These are phyloP conservation scores for Ammodytes dubius DNA, from an alignment of 2,113 vertebrate genomes.

Conservation along the genomic window DNA sequence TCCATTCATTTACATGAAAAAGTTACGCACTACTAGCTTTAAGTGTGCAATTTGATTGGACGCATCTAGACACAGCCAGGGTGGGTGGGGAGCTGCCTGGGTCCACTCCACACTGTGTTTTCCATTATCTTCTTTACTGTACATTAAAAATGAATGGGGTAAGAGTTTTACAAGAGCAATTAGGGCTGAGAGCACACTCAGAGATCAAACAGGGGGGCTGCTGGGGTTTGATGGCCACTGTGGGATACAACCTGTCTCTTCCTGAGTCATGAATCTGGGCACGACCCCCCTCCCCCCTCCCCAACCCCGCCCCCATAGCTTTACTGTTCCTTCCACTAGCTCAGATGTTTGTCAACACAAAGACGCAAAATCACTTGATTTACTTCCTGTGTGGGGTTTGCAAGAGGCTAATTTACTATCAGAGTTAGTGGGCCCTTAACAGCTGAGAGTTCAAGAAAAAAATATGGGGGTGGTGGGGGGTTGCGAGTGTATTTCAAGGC, in stretches of 20 bases:
- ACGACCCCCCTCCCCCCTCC: not conserved
- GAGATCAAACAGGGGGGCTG: slow-evolving; percentile 66
- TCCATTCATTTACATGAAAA: too few relatives aligned
- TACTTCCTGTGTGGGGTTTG: not conserved
- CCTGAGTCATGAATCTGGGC: slow-evolving; percentile 61
- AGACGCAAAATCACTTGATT: slow-evolving; percentile 5
- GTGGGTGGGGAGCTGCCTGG: slow-evolving; percentile 5
- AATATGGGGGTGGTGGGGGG: slow-evolving; percentile 4
- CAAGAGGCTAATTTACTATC: slow-evolving; percentile 25
- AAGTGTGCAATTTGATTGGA: slow-evolving; percentile 63
- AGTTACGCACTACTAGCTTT: too few relatives aligned
- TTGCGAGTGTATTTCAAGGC: slow-evolving; percentile 42
- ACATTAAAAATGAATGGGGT: slow-evolving; percentile 85
- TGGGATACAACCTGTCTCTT: slow-evolving; percentile 63
- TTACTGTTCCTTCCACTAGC: not conserved
- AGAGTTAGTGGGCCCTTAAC: slow-evolving; percentile 27
- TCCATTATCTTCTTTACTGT: slow-evolving; percentile 84
- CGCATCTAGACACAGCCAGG: slow-evolving; percentile 39
- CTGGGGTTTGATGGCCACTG: slow-evolving; percentile 43
- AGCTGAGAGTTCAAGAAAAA: slow-evolving; percentile 50
- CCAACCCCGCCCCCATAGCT: not conserved
- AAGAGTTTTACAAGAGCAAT: slow-evolving; percentile 82
- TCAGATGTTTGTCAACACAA: slow-evolving; percentile 49
- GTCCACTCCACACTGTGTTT: slow-evolving; percentile 38
- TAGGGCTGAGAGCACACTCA: slow-evolving; percentile 78